Base-by-base conservation (phyloP, 2,888 invertebrate species). In the Cosmia trapezina region DNA sequence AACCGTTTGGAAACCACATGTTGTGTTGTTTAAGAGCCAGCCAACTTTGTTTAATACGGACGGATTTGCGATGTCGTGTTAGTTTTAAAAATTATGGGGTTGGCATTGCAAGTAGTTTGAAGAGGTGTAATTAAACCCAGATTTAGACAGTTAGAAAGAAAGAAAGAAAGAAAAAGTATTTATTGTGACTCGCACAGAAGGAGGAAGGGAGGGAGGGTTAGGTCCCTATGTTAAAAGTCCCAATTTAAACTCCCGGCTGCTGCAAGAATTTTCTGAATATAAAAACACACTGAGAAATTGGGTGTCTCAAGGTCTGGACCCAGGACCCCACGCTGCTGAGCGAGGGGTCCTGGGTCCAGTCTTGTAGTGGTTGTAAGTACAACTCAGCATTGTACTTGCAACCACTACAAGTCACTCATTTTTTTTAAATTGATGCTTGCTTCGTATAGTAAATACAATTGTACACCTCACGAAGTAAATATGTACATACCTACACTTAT, bases 1-100 rank as follows among this genome's bases (percentile, higher is more conserved):
- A 81, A 82, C 84, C 86, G 88, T 85, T 88, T 90, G 89, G 86
- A 87, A 87, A 88, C 91, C 92, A 90, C 89, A 90, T 90, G 91
- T 87, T 83, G 78, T 73, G 67, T 88, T 79, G 86, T 76, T 66
- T 79, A 84, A 80, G 89, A 87, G 89, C 73, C 78, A 78, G 79
- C 45, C 49, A 71, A 77, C 78, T 79, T 77, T 76, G 72, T 76
- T 75, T 81, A 73, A 37, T 43, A 53, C 22, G 28, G 45, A 80
- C 47, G 62, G 54, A 83, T 79, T 70, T 41, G 54, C 57, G 43
- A 78, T 69, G 66, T 61, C 41, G 47, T 43, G 67, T 59, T 76
- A 51, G 19, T 19, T 81, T 75, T 62, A 59, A 70, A 77, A 81
- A 66, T 49, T 47, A 56, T 6, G 8, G 28, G 12, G n/a, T 43